Evolutionary conservation across 2,113 vertebrate genomes (phyloP), one percentile per base, ranked within the genome.

Genomic region (Smithornis capensis): DNA sequence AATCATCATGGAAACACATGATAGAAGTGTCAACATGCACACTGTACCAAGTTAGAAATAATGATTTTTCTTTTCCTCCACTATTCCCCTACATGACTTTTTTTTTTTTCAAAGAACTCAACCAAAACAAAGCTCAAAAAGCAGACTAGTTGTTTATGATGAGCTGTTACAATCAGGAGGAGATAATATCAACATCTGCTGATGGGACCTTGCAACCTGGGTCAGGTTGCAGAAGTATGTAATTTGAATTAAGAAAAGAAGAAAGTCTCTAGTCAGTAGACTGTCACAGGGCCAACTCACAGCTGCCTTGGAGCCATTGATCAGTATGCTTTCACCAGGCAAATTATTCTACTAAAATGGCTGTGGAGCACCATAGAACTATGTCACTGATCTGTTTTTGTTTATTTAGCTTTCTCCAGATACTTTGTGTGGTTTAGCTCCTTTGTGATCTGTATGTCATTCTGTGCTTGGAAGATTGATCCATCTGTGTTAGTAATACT

Each of bases 181-280:
- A 90, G 95, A 92, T 86, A 94, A 94, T 80, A 95, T 89, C 86
- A 94, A 83, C 92, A 96, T 96, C 87, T 97, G 68, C 84, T 83
- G 73, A 83, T 94, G 88, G 92, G 81, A 91, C 67, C 50, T 79
- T 83, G 82, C 44, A 90, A 92, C 47, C 68, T 95, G 92, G 87
- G 88, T 96, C 87, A 95, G 75, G 65, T 78, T 94, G 67, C 88
- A 91, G 65, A 89, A 96, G 37, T 94, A 77, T 94, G 73, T 83
- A 75, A 96, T 97, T 97, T 96, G 76, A 94, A 96, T 95, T 92
- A 88, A 50, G 47, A 29, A 89, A 42, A 80, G 78, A 95, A 49
- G 85, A 71, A 71, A 94, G 42, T 40, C 59, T 85, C 6, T 70
- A 86, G 79, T 96, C 80, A 85, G 55, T 97, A 81, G 65, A 18